These are phyloP conservation scores for Rhadina sibilatrix DNA, from an alignment of 2,113 vertebrate species.

Conservation along the genomic window DNA sequence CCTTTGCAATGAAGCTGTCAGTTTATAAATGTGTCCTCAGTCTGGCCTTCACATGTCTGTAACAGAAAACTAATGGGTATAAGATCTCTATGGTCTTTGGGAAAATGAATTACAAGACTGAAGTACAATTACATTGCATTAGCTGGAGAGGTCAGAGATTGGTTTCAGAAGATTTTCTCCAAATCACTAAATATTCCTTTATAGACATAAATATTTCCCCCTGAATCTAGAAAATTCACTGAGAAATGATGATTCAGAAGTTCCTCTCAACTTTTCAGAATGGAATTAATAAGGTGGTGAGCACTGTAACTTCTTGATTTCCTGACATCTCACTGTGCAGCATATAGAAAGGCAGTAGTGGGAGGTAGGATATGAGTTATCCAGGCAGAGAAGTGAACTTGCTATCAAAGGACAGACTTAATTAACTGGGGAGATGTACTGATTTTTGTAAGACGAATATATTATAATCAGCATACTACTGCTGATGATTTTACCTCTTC, in stretches of 20 bases:
- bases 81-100: neutral
- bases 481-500: neutral
- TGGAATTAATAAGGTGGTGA: neutral
- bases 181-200: neutral
- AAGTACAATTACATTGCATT: neutral
- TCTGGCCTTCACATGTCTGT: neutral
- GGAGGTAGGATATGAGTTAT: neutral
- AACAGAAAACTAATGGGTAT: neutral
- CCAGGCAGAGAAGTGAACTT: neutral
- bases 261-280: neutral
- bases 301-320: neutral
- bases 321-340: neutral
- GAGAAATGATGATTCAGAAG: neutral
- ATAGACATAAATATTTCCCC: neutral
- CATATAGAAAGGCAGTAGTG: neutral
- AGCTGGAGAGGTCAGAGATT: neutral
- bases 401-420: neutral
- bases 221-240: neutral
- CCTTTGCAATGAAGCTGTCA: neutral
- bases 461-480: neutral
- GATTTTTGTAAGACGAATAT: neutral
- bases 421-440: neutral
- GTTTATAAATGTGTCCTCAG: neutral
- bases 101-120: neutral
- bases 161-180: neutral